Conservation (phyloP, 2,113 vertebrate genomes). For the Cisticola juncidis region DNA sequence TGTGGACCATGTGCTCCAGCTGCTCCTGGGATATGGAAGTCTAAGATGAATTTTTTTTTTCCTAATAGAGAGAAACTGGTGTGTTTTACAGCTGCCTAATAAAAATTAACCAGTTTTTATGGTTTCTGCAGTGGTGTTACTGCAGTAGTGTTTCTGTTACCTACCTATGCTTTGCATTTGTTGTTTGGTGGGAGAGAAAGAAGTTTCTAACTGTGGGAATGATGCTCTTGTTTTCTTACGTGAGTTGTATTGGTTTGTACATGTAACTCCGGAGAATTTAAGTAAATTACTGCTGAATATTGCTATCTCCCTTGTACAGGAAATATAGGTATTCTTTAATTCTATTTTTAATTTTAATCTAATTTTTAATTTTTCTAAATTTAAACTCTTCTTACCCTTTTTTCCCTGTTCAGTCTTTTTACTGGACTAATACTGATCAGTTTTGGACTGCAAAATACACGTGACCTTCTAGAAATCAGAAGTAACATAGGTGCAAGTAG, state of each 20-base stretch:
- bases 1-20: fast-evolving
- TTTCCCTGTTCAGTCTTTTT: background rate
- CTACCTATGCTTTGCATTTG: background rate
- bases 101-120: background rate
- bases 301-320: background rate
- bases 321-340: background rate
- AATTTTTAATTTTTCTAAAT: background rate
- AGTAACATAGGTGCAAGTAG: background rate
- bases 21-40: background rate
- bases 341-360: background rate
- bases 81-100: background rate
- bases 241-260: background rate
- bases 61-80: background rate
- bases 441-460: background rate
- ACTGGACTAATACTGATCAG: background rate
- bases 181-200: background rate
- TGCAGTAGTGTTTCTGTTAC: background rate
- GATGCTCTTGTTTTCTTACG: background rate
- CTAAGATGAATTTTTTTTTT: background rate
- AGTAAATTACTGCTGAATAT: background rate
- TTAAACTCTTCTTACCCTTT: background rate
- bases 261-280: background rate
- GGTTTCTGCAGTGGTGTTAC: background rate
- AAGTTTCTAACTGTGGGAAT: background rate
- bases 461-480: background rate